Conservation (phyloP, 2,888 invertebrate genomes). For the Villa cingulata region DNA sequence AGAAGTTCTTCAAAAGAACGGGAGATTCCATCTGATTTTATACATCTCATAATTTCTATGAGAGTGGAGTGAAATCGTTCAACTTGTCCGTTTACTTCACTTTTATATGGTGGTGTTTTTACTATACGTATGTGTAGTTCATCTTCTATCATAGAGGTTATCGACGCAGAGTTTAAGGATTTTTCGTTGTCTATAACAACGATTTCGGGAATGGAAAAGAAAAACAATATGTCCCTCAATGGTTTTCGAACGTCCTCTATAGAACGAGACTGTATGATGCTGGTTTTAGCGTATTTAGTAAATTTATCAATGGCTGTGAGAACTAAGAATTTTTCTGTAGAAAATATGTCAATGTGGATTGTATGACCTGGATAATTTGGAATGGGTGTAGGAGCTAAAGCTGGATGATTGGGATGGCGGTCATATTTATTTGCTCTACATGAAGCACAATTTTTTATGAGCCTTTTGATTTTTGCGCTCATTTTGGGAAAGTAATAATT, state of each 20-base stretch:
- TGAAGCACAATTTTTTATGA: background rate
- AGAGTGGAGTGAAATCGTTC: slow-evolving; percentile 16
- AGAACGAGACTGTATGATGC: background rate
- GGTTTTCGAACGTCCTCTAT: background rate
- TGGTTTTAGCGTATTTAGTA: background rate
- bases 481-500: slow-evolving; percentile 1
- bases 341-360: background rate
- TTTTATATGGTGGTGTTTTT: slow-evolving; percentile 11
- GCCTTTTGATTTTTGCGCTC: background rate
- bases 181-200: background rate
- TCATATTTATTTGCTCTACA: slow-evolving; percentile 1
- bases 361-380: background rate
- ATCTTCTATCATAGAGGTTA: slow-evolving; percentile 12
- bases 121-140: slow-evolving; percentile 12
- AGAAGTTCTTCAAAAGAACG: slow-evolving; percentile 11
- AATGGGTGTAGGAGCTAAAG: background rate
- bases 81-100: slow-evolving; percentile 10
- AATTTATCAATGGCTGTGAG: background rate
- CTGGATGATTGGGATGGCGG: slow-evolving; percentile 7
- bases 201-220: background rate
- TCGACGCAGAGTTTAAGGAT: background rate
- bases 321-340: background rate
- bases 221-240: background rate
- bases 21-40: slow-evolving; percentile 8
- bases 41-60: slow-evolving; percentile 13